Evolutionary conservation across 2,113 vertebrate species (phyloP).

Genomic region (Pseudorasbora parva): DNA sequence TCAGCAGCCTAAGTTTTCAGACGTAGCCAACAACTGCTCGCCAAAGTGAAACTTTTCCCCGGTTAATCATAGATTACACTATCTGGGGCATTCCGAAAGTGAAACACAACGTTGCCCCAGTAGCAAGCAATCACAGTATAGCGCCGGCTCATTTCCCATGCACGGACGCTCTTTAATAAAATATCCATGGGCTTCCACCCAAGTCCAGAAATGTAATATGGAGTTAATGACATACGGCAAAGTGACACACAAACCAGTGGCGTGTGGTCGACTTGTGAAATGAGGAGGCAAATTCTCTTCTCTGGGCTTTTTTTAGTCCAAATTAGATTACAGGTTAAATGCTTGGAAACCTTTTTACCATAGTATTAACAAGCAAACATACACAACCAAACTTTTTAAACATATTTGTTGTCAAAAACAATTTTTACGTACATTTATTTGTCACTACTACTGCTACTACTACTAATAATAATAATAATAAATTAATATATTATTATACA

Average conservation of each 20-base stretch:
- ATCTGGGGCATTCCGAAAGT: conserved; percentile 79
- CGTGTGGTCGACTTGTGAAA: background rate
- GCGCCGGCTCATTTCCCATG: conserved; percentile 61
- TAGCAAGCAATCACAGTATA: conserved; percentile 69
- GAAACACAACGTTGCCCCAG: conserved; percentile 75
- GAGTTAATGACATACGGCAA: conserved; percentile 57
- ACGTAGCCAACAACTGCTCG: conserved; percentile 68
- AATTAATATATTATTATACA: background rate
- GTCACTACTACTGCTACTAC: background rate
- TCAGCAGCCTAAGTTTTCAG: no score
- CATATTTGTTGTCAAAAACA: background rate
- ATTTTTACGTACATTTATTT: background rate
- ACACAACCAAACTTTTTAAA: background rate
- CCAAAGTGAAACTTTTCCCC: conserved; percentile 62
- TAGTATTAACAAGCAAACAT: background rate
- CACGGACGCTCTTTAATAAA: conserved; percentile 71
- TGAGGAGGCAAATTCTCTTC: conserved; percentile 6
- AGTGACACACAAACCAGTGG: conserved; percentile 23
- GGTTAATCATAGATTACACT: conserved; percentile 82
- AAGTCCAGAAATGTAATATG: conserved; percentile 68
- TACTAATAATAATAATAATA: no score
- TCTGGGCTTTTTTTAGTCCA: background rate
- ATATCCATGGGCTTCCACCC: conserved; percentile 67
- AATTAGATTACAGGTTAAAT: background rate
- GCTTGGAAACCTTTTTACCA: background rate